Percentiles rank a stretch among this genome's conserved stretches.
Evolutionary conservation across 1,140 invertebrate genomes (phyloP).

Genomic region (Diachasma alloeum): DNA sequence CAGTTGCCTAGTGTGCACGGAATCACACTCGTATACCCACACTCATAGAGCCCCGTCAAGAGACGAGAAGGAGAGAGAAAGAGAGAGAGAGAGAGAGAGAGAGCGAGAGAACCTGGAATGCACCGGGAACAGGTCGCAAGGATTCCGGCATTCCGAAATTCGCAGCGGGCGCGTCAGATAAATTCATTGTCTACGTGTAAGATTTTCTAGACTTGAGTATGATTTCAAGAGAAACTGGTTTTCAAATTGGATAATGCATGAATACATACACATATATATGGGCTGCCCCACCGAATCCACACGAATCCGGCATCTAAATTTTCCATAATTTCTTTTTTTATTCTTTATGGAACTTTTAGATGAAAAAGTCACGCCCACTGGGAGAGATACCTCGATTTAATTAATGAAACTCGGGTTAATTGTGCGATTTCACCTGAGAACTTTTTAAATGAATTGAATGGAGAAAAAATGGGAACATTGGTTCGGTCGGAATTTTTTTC

Average conservation of each 20-base stretch:
- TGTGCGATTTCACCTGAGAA: neutral
- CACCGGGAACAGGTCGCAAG: slow-evolving; percentile 55
- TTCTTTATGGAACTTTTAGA: neutral
- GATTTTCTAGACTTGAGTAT: neutral
- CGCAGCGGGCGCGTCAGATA: slow-evolving; percentile 40
- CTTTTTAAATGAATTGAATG: neutral
- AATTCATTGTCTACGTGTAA: neutral
- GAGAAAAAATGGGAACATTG: too few species aligned
- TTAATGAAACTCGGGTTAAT: neutral
- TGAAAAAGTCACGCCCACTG: neutral
- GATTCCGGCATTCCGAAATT: slow-evolving; percentile 58
- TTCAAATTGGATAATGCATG: neutral
- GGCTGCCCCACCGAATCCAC: neutral
- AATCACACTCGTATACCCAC: too few species aligned
- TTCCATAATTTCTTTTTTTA: neutral
- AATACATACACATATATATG: neutral
- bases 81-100: neutral
- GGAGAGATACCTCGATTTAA: neutral
- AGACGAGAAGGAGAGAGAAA: neutral
- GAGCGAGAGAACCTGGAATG: slow-evolving; percentile 41
- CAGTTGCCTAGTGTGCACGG: too few species aligned
- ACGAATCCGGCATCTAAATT: neutral
- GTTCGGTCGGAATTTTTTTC: too few species aligned
- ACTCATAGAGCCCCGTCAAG: too few species aligned
- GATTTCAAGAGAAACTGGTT: neutral